A percentile compares a stretch with the other conserved stretches of the same genome.
These are phyloP conservation scores for Acrobasis suavella DNA, from an alignment of 2,888 invertebrate species.

Conservation along the genomic window DNA sequence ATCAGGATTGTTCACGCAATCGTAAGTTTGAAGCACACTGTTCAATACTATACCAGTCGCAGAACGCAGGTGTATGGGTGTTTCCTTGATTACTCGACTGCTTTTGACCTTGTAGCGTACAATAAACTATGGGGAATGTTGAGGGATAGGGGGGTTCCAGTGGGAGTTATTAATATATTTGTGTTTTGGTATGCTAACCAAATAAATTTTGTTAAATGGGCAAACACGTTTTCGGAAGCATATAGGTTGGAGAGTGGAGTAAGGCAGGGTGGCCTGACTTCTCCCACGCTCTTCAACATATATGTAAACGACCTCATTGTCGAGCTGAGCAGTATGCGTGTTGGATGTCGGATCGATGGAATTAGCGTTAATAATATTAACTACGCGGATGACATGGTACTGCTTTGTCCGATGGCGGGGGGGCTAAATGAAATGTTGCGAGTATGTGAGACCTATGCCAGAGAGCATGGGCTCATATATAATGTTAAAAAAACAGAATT, in stretches of 20 bases:
- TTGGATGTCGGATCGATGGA: conserved; percentile 7
- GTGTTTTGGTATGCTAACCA: conserved; percentile 8
- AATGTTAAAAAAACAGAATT: background rate
- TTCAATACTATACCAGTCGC: background rate
- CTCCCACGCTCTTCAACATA: background rate
- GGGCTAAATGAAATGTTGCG: background rate
- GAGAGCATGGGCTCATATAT: background rate
- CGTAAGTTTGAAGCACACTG: conserved; percentile 5
- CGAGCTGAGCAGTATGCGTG: conserved; percentile 1
- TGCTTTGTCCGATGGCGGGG: conserved; percentile 7
- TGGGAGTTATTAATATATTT: background rate
- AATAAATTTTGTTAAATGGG: conserved; percentile 2
- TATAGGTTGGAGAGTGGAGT: conserved; percentile 8
- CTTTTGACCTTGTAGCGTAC: too few relatives aligned
- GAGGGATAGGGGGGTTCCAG: background rate
- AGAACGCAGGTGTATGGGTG: background rate
- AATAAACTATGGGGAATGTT: too few relatives aligned
- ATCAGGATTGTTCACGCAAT: conserved; percentile 6
- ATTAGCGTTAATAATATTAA: conserved; percentile 17
- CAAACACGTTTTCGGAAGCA: background rate
- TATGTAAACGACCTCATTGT: conserved; percentile 1
- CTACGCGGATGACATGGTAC: conserved; percentile 20
- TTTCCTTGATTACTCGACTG: background rate
- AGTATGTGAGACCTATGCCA: too few relatives aligned
- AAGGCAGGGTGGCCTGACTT: conserved; percentile 6